Base-by-base conservation (phyloP, 2,797 vertebrate species). In the Rousettus madagascariensis region DNA sequence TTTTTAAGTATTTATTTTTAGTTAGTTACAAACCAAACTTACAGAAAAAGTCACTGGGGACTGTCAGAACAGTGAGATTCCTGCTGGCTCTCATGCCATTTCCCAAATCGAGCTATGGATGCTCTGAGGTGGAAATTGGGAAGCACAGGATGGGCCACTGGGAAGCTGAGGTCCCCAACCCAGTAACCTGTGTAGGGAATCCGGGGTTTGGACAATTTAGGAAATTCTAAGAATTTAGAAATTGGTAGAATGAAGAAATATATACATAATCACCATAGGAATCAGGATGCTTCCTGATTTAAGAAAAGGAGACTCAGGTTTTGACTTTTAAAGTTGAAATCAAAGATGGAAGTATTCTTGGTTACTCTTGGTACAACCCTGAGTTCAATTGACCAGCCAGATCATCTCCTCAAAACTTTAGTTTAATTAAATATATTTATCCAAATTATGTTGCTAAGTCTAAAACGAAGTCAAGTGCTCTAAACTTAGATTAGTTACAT, bases 291-390 rank as follows among this genome's bases (percentile, higher is more conserved):
- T 66, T 49, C 15, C 22, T 79, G 28, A 20, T 87, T 82, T 41
- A 82, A 20, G 38, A 43, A 53, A 80, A 79, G 12, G 28, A 72
- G 74, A 82, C 19, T 82, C 19, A 13, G 82, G 33, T 33, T 30
- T 53, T 84, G 28, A 51, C 4, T 94, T 94, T 77, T 83, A 78
- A 94, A 78, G 78, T 24, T 78, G 17, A 85, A 66, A 69, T 43
- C 5, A 65, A 53, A 49, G 57, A 78, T 26, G 15, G 24, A 80
- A 80, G 11, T 86, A 46, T 12, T 55, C n/a, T 72, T 38, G 6
- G 20, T 69, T 51, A 28, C 33, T 93, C 72, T 59, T 79, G 28
- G 8, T 72, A 26, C 3, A 74, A 65, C 8, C 68, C n/a, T 80
- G 26, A 74, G 36, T 65, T 82, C 20, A 49, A 13, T 4, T 77